A percentile compares a stretch with the other conserved stretches of the same genome.
Evolutionary conservation across 2,113 vertebrate genomes (phyloP).

Genomic region (Campylomormyrus numenius): DNA sequence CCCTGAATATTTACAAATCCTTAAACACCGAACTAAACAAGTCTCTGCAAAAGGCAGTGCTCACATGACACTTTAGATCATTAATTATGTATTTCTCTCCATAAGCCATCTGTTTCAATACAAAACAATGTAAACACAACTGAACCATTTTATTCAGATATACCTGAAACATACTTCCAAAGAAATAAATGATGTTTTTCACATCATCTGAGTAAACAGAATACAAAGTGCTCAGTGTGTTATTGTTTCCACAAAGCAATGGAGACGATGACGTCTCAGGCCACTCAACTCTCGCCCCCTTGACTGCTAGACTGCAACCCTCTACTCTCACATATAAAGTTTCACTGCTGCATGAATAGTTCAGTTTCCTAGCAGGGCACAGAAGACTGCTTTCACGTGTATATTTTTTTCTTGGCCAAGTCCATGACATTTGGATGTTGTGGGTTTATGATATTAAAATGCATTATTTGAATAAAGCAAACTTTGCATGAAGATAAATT

Average conservation of each 20-base stretch:
- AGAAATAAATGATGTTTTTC: background rate
- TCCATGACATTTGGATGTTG: background rate
- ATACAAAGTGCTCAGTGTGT: background rate
- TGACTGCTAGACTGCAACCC: background rate
- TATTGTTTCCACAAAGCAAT: background rate
- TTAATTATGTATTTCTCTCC: background rate
- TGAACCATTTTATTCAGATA: background rate
- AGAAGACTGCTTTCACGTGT: background rate
- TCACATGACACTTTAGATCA: background rate
- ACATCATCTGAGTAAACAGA: background rate
- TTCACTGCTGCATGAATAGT: background rate
- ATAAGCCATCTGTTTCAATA: background rate
- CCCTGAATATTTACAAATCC: background rate
- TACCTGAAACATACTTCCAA: background rate
- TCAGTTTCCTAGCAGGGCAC: background rate
- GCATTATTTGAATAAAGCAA: background rate
- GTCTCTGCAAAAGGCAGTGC: background rate
- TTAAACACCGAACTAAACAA: background rate
- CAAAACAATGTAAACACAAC: background rate
- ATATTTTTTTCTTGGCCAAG: background rate
- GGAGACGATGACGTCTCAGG: background rate
- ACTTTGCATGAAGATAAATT: background rate
- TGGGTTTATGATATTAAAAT: background rate
- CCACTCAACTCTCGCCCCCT: background rate
- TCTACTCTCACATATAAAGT: background rate